A percentile compares a stretch with the other conserved stretches of the same genome.
These are phyloP conservation scores for Chloebia gouldiae DNA, from an alignment of 2,113 vertebrate genomes.

Conservation along the genomic window DNA sequence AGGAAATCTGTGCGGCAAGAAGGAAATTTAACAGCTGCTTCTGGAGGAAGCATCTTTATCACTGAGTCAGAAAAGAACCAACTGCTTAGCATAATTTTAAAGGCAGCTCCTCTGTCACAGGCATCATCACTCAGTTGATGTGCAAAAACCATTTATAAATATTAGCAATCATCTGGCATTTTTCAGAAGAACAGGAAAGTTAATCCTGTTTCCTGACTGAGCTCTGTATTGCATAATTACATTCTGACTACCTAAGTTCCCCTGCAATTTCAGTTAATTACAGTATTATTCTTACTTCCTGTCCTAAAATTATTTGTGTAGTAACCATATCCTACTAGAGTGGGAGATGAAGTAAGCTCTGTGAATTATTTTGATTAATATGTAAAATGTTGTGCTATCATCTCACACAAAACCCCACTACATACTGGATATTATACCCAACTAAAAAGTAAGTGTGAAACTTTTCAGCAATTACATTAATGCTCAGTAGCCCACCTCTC, in stretches of 20 bases:
- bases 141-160: slow-evolving; percentile 61
- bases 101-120: slow-evolving; percentile 22
- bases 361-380: slow-evolving; percentile 47
- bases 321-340: slow-evolving; percentile 49
- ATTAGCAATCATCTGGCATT: slow-evolving; percentile 62
- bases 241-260: slow-evolving; percentile 57
- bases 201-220: slow-evolving; percentile 59
- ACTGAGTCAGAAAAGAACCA: slow-evolving; percentile 49
- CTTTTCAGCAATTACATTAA: slow-evolving; percentile 40
- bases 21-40: slow-evolving; percentile 51
- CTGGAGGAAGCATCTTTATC: slow-evolving; percentile 57
- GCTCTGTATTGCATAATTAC: slow-evolving; percentile 52
- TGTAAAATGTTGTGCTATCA: slow-evolving; percentile 20
- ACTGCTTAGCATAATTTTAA: slow-evolving; percentile 31
- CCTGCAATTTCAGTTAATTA: slow-evolving; percentile 64
- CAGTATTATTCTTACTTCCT: slow-evolving; percentile 67
- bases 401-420: neutral
- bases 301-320: slow-evolving; percentile 59
- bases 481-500: neutral
- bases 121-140: slow-evolving; percentile 30
- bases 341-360: slow-evolving; percentile 51
- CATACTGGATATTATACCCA: neutral
- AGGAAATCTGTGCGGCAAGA: slow-evolving; percentile 19
- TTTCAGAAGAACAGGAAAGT: slow-evolving; percentile 62
- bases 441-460: slow-evolving; percentile 12